Evolutionary conservation across 2,888 invertebrate genomes (phyloP), one percentile per base, ranked within the genome.

Genomic region (Mesoligia furuncula): DNA sequence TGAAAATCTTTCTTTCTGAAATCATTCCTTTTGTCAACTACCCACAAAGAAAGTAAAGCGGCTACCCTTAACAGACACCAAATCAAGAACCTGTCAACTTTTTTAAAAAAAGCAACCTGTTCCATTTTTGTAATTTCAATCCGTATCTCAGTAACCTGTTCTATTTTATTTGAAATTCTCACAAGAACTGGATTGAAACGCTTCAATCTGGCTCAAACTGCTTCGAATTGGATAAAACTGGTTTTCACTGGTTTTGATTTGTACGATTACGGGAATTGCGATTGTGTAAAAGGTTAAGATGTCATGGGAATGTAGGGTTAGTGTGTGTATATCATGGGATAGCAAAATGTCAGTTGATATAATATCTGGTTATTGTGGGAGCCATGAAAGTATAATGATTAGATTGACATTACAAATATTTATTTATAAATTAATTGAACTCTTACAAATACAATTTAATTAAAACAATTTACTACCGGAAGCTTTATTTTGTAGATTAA

Each of bases 181-280:
- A 87, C 83, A 62, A 84, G 81, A 85, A 88, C 80, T 80, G 76
- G 78, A 81, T 74, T 72, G 66, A 87, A 87, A 82, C 75, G 80
- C 88, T 89, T 89, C 73, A 83, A 83, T 89, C 84, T 90, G 77
- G 85, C 83, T 78, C 76, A 45, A 81, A 82, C 72, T 81, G 67
- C 77, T 79, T 77, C 76, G 66, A 87, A 89, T 88, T 86, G 84
- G 90, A 87, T 89, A 80, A 88, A 86, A 90, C 89, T 90, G 80
- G 87, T 88, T 87, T 85, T 87, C 80, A 85, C 73, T 75, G 71
- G 64, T 79, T 85, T 82, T 81, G 72, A 82, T 85, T 85, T 87
- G 77, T 87, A 82, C 17, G 84, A 87, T 87, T 88, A 87, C 85
- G 84, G 77, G 83, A 87, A 85, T 87, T 79, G 77, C 65, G 69